These are phyloP conservation scores for Centropus unirufus DNA, from an alignment of 2,113 vertebrate genomes.

Conservation along the genomic window DNA sequence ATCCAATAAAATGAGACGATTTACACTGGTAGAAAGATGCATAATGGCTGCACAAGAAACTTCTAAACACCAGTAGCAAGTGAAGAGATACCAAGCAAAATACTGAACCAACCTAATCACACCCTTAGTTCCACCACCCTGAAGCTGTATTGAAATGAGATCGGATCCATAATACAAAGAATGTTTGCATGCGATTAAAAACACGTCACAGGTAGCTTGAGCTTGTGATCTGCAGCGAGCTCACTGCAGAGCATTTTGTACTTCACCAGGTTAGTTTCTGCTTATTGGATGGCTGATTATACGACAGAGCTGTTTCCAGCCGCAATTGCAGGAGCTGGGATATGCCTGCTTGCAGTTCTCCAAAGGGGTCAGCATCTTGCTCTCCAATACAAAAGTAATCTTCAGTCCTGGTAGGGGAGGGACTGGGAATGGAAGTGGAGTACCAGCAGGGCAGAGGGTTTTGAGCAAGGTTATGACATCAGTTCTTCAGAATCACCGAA, in stretches of 20 bases:
- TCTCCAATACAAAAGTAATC: rapidly evolving
- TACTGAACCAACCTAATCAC: neutral
- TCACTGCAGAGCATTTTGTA: neutral
- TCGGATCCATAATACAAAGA: neutral
- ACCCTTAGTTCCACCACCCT: neutral
- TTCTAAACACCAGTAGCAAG: neutral
- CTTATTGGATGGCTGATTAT: no score
- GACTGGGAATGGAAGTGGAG: neutral
- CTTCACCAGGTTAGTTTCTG: neutral
- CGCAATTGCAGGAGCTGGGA: neutral
- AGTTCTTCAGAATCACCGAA: neutral
- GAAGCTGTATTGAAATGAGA: neutral
- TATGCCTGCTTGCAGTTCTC: neutral
- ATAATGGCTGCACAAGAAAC: neutral
- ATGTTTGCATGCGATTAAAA: neutral
- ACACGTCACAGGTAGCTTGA: neutral
- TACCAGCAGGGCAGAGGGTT: neutral
- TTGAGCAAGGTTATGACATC: neutral
- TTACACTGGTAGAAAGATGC: neutral
- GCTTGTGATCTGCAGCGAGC: neutral
- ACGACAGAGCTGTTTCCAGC: neutral
- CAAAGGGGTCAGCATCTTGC: neutral
- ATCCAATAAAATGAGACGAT: neutral
- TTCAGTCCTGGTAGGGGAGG: neutral
- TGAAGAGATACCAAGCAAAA: rapidly evolving